phyloP scores from a whole-genome alignment of 2,888 invertebrate species.

The Lycia hirtaria region DNA sequence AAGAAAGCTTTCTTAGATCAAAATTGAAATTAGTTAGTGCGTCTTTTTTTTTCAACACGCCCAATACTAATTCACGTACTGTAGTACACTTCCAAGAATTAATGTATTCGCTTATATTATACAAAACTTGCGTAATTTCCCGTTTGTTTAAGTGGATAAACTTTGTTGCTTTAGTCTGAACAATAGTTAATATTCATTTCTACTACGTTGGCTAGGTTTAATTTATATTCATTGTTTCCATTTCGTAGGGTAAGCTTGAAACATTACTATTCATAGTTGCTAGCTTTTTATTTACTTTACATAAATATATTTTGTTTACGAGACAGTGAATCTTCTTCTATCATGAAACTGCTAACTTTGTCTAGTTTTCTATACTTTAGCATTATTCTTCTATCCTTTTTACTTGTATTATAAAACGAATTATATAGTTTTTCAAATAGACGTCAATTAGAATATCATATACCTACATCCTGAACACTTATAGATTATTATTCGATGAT shows the following conservation, averaged over 20 bases:
- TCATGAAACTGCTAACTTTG: not conserved
- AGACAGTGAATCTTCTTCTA: no score
- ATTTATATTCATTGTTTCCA: slow-evolving; percentile 9
- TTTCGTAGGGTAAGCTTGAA: slow-evolving; percentile 2
- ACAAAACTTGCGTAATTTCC: slow-evolving; percentile 24
- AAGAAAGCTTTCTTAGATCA: no score
- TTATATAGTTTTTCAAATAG: no score
- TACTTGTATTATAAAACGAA: no score
- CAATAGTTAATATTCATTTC: slow-evolving; percentile 23
- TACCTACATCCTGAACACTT: no score
- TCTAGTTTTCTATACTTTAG: not conserved
- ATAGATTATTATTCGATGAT: no score
- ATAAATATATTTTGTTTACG: not conserved
- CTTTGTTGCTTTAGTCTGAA: slow-evolving; percentile 10
- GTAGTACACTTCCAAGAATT: not conserved
- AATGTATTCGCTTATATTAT: slow-evolving; percentile 7
- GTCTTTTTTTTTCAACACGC: no score
- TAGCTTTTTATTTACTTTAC: not conserved
- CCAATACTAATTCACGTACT: no score
- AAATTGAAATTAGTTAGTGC: no score
- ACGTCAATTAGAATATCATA: no score
- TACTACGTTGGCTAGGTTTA: not conserved
- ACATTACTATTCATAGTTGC: slow-evolving; percentile 8
- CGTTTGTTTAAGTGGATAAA: slow-evolving; percentile 22
- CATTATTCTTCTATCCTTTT: no score